Base-by-base conservation (phyloP, 2,113 vertebrate genomes). In the Myotis davidii region DNA sequence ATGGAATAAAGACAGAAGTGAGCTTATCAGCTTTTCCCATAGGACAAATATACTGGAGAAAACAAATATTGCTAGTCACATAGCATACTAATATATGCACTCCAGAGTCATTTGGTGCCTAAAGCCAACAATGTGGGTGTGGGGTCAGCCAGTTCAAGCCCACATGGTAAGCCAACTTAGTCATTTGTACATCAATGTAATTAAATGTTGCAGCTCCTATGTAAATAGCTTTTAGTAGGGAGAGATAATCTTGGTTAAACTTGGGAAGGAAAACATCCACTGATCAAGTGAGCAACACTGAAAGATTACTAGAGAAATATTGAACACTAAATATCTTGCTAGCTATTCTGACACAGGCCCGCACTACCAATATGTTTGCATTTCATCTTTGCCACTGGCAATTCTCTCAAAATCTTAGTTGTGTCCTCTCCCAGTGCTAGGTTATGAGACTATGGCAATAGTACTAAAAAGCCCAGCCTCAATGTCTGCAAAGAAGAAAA, bases 181-280 rank as follows among this genome's bases (percentile, higher is more conserved):
- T 95, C 34, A 84, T 69, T 85, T 29, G 37, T 85, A 18, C 11
- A 94, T 79, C 74, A 94, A 21, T 18, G 4, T 50, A 76, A 90
- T 92, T 95, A 95, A 86, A 91, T 74, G 45, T n/a, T 70, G 65
- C 7, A 82, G 27, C 7, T 90, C 65, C 59, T 65, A 3, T 76
- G 37, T 64, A 50, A 90, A 67, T 59, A 82, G 10, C 12, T 50
- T 91, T 89, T 82, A 50, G 50, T 69, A 94, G 21, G 13, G 11
- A 93, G 20, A 78, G 3, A 82, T 5, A 48, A 27, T 84, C 29
- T 76, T 42, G 1, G 54, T 70, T 86, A 48, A 95, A 67, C 13
- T 61, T 92, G 25, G 37, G 18, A 37, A 91, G 59, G 20, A 89
- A 96, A 96, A 91, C 11, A 77, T 82, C 9, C n/a, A 92, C 56